These are phyloP conservation scores for Podotricha telesiphe DNA, from an alignment of 2,888 invertebrate genomes.

Conservation along the genomic window DNA sequence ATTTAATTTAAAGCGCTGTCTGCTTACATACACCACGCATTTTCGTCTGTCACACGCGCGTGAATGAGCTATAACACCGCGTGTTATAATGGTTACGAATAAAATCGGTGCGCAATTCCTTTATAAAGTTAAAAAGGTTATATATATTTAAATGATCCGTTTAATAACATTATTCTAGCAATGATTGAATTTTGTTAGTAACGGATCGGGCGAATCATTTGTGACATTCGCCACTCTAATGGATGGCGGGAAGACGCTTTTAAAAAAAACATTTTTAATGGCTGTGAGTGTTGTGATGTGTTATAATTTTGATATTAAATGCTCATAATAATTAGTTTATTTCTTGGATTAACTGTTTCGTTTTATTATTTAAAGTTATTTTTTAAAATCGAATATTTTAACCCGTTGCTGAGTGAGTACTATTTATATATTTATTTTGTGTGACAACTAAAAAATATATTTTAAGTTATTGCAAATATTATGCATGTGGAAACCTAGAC, in stretches of 20 bases:
- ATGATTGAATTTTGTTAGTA: slow-evolving; percentile 40
- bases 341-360: slow-evolving; percentile 58
- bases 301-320: slow-evolving; percentile 58
- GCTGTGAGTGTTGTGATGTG: slow-evolving; percentile 74
- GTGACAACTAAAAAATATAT: background rate
- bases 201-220: slow-evolving; percentile 49
- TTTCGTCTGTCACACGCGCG: slow-evolving; percentile 46
- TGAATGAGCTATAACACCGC: slow-evolving; percentile 47
- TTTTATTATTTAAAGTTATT: slow-evolving; percentile 59
- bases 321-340: slow-evolving; percentile 64
- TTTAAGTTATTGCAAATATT: background rate
- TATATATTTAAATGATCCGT: slow-evolving; percentile 40
- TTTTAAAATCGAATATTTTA: slow-evolving; percentile 42
- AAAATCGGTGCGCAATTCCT: slow-evolving; percentile 45
- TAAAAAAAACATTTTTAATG: slow-evolving; percentile 48
- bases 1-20: slow-evolving; percentile 43
- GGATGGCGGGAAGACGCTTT: slow-evolving; percentile 68
- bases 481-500: background rate
- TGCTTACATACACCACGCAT: slow-evolving; percentile 43
- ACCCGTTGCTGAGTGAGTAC: slow-evolving; percentile 54
- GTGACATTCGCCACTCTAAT: slow-evolving; percentile 60
- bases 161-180: slow-evolving; percentile 41
- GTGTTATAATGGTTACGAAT: slow-evolving; percentile 43
- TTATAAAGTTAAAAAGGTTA: slow-evolving; percentile 39
- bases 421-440: background rate